Evolutionary conservation across 2,113 vertebrate genomes (phyloP), one percentile per base, ranked within the genome.

Genomic region (Amphilophus citrinellus): DNA sequence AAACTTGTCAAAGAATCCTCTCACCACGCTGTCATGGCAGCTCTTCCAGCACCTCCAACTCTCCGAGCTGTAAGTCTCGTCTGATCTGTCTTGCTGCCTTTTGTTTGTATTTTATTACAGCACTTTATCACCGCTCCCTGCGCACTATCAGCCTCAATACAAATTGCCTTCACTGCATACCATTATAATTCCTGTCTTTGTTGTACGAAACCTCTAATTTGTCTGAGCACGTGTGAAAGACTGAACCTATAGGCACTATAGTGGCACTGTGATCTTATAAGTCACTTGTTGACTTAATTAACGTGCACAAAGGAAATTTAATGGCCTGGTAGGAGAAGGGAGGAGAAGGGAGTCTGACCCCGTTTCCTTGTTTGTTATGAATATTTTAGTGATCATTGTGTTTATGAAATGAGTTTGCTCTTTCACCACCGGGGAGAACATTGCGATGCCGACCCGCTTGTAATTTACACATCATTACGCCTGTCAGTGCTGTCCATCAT

Each of bases 21-120:
- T 99, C 92, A 97, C 95, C 87, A 98, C 98, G 5, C 95, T 99
- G 77, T 98, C 98, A 7, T 99, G 98, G 98, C 97, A 98, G 84
- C 98, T 99, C 86, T 99, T 99, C 96, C 97, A 99, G 96, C 98
- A 97, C 6, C 97, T 99, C 92, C 97, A 97, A 92, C 96, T 99
- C 92, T 94, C 94, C 60, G 98, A 99, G 96, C 95, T 99, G 98
- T 99, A 97, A 99, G 98, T 99, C 90, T 53, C 30, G 11, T 86
- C 88, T 86, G 57, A 82, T 89, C 84, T 85, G 63, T 89, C 82
- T 83, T 22, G 1, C 56, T 86, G 77, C 58, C 82, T 91, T 83
- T 91, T 90, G 84, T 91, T 89, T 91, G 83, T 62, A 18, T 89
- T 92, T 88, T 87, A 91, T 91, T 86, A 84, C 60, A 57, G 85